phyloP scores from a whole-genome alignment of 2,113 vertebrate genomes.

The Syngnathus typhle region DNA sequence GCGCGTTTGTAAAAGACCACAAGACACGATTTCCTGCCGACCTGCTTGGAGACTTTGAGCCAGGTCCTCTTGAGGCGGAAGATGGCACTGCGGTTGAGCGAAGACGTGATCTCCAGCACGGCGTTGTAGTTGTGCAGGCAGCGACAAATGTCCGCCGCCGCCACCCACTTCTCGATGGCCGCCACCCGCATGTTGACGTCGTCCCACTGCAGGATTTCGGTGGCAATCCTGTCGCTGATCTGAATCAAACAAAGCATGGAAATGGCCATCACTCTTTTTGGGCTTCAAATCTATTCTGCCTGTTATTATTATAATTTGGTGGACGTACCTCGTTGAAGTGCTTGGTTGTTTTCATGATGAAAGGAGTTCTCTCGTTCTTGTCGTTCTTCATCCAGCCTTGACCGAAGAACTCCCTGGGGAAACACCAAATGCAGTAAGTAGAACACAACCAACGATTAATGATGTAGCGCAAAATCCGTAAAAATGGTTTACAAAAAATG shows the following conservation, averaged over 20 bases:
- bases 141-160: constrained; percentile 93
- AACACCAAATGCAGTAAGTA: not conserved
- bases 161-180: constrained; percentile 96
- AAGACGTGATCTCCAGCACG: constrained; percentile 92
- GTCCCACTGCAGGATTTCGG: constrained; percentile 87
- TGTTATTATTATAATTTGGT: not conserved
- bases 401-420: constrained; percentile 90
- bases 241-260: constrained; percentile 28
- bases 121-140: constrained; percentile 98
- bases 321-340: constrained; percentile 92
- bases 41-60: constrained; percentile 98
- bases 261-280: constrained; percentile 2
- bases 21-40: constrained; percentile 30
- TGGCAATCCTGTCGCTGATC: constrained; percentile 94
- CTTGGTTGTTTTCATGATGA: constrained; percentile 96
- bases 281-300: not conserved
- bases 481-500: not conserved
- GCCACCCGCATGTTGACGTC: constrained; percentile 78
- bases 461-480: not conserved
- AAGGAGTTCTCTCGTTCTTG: constrained; percentile 90
- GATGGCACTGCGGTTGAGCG: constrained; percentile 93
- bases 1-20: too few species aligned
- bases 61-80: constrained; percentile 97
- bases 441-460: not conserved
- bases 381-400: constrained; percentile 99